Base-by-base conservation (phyloP, 2,888 invertebrate species). In the Diarsia dahlii region DNA sequence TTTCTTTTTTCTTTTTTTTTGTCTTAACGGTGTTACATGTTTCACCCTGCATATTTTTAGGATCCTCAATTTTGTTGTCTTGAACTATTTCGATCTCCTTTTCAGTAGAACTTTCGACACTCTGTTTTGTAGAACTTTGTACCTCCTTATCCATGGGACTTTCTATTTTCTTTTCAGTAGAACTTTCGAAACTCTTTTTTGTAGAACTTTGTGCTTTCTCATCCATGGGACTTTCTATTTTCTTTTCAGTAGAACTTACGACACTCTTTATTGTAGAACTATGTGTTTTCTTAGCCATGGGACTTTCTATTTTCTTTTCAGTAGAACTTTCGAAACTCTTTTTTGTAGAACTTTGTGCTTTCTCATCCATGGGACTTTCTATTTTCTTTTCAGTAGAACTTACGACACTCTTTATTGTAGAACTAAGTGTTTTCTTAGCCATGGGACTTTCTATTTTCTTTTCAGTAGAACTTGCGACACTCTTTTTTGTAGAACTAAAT, bases 11-110 rank as follows among this genome's bases (percentile, higher is more conserved):
- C 4, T 60, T 46, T 46, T n/a, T 13, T 20, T 68, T 60, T 56
- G 48, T 20, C 13, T 60, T 66, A 20, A 28, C 56, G 8, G 13
- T 39, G 68, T 63, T 64, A 67, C 48, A 64, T 0, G n/a, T 69
- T 28, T 72, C 77, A 34, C 3, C 52, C 8, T 70, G 52, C 15
- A 63, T 80, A 15, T 52, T 46, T 56, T 15, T 66, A 39, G 68
- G 52, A 60, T 2, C 23, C 34, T 48, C 58, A 28, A 15, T 60
- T 64, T 68, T 79, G 8, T 39, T 54, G 39, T 48, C 34, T 46
- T 23, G 18, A 18, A 48, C 48, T 54, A 28, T 62, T 72, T 68
- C 67, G 15, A 52, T 13, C 2, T 56, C 20, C 10, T 68, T 58
- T 34, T 52, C 54, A 52, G 12, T 48, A 39, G 54, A 5, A 62